Conservation (phyloP, 2,888 invertebrate genomes). For the Adelognathus sp. region DNA sequence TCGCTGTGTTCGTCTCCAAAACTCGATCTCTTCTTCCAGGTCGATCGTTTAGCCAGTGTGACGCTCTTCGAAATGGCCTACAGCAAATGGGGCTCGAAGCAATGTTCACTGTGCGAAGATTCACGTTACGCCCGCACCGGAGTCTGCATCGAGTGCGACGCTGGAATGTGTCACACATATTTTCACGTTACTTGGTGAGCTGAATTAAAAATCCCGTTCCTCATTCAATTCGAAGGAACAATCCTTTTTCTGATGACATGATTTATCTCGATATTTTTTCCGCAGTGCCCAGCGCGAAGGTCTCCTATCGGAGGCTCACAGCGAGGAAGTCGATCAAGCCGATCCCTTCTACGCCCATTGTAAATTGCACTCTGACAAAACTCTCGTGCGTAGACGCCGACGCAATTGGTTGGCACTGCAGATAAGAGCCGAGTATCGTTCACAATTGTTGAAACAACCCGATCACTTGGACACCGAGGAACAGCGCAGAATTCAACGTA, state of each 20-base stretch:
- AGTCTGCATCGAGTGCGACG: slow-evolving; percentile 98
- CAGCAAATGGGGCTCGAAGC: slow-evolving; percentile 96
- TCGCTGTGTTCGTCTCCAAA: neutral
- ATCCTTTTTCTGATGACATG: slow-evolving; percentile 14
- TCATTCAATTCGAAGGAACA: neutral
- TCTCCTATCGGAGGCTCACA: slow-evolving; percentile 94
- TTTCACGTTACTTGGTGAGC: slow-evolving; percentile 97
- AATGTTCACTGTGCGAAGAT: slow-evolving; percentile 95
- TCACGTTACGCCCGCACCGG: slow-evolving; percentile 94
- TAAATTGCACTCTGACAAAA: slow-evolving; percentile 96
- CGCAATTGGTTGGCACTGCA: slow-evolving; percentile 94
- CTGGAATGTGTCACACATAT: slow-evolving; percentile 98
- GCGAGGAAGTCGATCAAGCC: slow-evolving; percentile 94
- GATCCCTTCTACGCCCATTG: slow-evolving; percentile 99
- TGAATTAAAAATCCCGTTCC: slow-evolving; percentile 9
- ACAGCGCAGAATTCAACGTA: slow-evolving; percentile 89
- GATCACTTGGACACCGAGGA: slow-evolving; percentile 86
- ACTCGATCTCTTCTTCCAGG: slow-evolving; percentile 77
- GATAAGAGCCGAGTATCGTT: slow-evolving; percentile 88
- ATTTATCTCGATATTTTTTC: slow-evolving; percentile 4
- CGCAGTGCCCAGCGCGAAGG: slow-evolving; percentile 95
- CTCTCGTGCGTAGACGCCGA: slow-evolving; percentile 89
- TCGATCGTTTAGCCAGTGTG: slow-evolving; percentile 93
- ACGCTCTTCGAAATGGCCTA: slow-evolving; percentile 99
- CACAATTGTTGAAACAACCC: slow-evolving; percentile 83